Percentiles rank a stretch among this genome's conserved stretches.
These are phyloP conservation scores for Sander vitreus DNA, from an alignment of 2,113 vertebrate genomes.

Conservation along the genomic window DNA sequence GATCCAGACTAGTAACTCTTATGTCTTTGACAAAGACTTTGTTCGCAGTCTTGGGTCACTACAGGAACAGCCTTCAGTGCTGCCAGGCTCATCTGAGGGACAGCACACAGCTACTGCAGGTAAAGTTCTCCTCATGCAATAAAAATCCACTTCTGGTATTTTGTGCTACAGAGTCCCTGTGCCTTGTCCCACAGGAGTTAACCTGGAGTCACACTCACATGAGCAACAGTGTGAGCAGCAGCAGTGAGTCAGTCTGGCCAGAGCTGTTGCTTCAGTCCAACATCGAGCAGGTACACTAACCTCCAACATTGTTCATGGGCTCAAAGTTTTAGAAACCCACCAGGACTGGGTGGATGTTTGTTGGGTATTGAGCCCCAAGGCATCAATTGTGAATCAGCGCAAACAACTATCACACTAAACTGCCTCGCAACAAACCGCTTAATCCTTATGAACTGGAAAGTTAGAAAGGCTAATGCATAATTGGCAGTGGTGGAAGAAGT, in stretches of 20 bases:
- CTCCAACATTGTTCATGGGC: neutral
- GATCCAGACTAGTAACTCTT: neutral
- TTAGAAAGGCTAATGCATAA: too few relatives aligned
- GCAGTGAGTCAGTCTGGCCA: constrained; percentile 75
- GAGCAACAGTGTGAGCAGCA: constrained; percentile 44
- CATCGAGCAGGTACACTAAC: constrained; percentile 79
- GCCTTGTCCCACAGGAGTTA: constrained; percentile 68
- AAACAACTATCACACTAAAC: too few relatives aligned
- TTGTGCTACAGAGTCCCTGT: neutral
- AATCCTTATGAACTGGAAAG: too few relatives aligned
- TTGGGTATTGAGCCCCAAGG: too few relatives aligned
- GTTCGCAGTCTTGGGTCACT: constrained; percentile 65
- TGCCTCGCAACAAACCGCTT: too few relatives aligned
- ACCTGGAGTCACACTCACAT: constrained; percentile 66
- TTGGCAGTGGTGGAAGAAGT: too few relatives aligned
- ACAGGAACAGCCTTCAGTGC: constrained; percentile 63
- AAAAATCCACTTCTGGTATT: neutral
- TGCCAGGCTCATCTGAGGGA: constrained; percentile 72
- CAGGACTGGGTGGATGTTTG: neutral
- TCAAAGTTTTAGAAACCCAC: neutral
- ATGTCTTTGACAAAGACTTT: constrained; percentile 62
- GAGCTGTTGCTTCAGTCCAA: constrained; percentile 81
- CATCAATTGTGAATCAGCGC: too few relatives aligned
- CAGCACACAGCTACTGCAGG: constrained; percentile 78
- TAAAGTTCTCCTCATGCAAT: constrained; percentile 23